Conservation (phyloP, 2,888 invertebrate species). For the Lepidochitona cinerea region DNA sequence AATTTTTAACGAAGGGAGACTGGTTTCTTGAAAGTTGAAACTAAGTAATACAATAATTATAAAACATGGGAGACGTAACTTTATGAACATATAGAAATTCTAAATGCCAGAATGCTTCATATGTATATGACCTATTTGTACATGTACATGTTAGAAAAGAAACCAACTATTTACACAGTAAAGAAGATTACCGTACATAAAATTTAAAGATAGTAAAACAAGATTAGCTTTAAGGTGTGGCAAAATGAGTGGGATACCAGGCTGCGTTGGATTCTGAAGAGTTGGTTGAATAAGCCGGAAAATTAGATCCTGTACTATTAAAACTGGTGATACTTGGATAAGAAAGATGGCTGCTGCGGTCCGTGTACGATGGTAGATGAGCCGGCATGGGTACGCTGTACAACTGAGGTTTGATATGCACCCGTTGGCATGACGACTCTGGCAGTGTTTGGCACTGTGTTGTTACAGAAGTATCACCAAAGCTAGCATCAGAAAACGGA, state of each 20-base stretch:
- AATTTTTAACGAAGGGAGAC: no score
- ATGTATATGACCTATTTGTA: no score
- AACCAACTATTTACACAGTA: no score
- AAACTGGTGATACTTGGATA: background rate
- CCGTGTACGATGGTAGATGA: background rate
- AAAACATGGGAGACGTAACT: no score
- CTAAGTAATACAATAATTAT: no score
- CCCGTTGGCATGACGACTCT: background rate
- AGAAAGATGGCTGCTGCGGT: background rate
- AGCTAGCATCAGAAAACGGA: constrained; percentile 25
- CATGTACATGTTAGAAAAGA: no score
- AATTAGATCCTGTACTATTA: background rate
- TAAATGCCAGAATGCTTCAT: no score
- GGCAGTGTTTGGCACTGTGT: background rate
- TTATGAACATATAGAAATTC: no score
- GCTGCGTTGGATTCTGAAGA: background rate
- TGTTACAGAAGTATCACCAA: constrained; percentile 1
- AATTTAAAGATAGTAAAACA: no score
- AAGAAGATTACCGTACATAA: no score
- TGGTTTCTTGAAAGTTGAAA: no score
- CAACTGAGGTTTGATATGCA: constrained; percentile 9
- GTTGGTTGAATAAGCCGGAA: background rate
- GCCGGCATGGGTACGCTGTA: constrained; percentile 12
- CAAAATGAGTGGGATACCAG: background rate
- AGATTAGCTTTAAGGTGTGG: background rate